Evolutionary conservation across 2,888 invertebrate genomes (phyloP).

Genomic region (Synanthedon tipuliformis): DNA sequence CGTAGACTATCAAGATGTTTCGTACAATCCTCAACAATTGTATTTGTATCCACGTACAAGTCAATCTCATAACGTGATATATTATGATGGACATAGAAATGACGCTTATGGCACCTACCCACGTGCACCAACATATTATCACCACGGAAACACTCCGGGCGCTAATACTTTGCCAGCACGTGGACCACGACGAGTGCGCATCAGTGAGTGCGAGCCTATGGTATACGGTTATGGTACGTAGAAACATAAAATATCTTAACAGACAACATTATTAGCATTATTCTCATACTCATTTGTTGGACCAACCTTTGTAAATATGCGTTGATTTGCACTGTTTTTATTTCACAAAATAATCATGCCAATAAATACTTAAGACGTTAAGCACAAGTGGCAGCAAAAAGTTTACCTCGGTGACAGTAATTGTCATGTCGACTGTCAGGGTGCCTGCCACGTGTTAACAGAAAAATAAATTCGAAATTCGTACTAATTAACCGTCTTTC

Average conservation of each 20-base stretch:
- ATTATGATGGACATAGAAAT: slow-evolving; percentile 1
- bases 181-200: slow-evolving; percentile 50
- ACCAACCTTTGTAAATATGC: no score
- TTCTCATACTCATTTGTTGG: no score
- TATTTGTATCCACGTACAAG: slow-evolving; percentile 11
- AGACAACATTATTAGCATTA: no score
- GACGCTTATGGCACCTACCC: slow-evolving; percentile 36
- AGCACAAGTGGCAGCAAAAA: no score
- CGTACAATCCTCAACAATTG: slow-evolving; percentile 21
- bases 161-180: slow-evolving; percentile 46
- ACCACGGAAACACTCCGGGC: slow-evolving; percentile 23
- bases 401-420: no score
- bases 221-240: slow-evolving; percentile 60
- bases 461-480: no score
- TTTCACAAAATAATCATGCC: no score
- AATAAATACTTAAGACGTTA: no score
- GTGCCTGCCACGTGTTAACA: no score
- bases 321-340: no score
- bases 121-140: slow-evolving; percentile 22
- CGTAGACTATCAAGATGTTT: slow-evolving; percentile 32
- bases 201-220: slow-evolving; percentile 49
- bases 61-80: not conserved
- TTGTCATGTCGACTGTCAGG: no score
- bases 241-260: slow-evolving; percentile 4
- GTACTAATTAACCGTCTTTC: no score